These are phyloP conservation scores for Syngnathus scovelli DNA, from an alignment of 2,113 vertebrate genomes.

Conservation along the genomic window DNA sequence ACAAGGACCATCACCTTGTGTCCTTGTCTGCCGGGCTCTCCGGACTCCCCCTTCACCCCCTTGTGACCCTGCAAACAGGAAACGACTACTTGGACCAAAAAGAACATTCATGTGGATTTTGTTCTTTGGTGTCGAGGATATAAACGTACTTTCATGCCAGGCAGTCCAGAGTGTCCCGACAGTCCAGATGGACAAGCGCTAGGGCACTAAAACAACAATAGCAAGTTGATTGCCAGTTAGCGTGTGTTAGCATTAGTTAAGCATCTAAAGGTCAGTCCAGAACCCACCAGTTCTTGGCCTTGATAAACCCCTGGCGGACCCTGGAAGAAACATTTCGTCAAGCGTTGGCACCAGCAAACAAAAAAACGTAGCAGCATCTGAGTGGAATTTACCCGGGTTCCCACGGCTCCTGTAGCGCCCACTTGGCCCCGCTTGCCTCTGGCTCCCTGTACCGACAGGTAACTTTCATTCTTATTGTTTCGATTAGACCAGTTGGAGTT, in stretches of 20 bases:
- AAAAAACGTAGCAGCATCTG: background rate
- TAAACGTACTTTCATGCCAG: slow-evolving; percentile 87
- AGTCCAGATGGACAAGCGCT: slow-evolving; percentile 81
- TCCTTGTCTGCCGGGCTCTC: slow-evolving; percentile 95
- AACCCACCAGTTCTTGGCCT: slow-evolving; percentile 71
- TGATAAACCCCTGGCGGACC: slow-evolving; percentile 67
- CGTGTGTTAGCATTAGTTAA: background rate
- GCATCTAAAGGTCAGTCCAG: background rate
- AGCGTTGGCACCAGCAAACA: background rate
- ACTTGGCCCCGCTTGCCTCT: slow-evolving; percentile 79
- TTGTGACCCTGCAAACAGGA: slow-evolving; percentile 82
- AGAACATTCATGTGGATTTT: background rate
- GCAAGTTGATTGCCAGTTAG: slow-evolving; percentile 41
- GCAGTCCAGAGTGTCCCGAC: slow-evolving; percentile 81
- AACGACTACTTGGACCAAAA: background rate
- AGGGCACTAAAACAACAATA: slow-evolving; percentile 80
- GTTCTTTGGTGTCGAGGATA: background rate
- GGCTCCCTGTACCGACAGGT: slow-evolving; percentile 72
- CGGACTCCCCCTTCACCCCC: slow-evolving; percentile 88
- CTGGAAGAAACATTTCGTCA: slow-evolving; percentile 28
- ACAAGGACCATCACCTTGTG: slow-evolving; percentile 82
- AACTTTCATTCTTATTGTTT: background rate
- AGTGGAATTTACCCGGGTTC: slow-evolving; percentile 76
- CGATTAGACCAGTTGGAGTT: background rate
- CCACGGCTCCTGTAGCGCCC: slow-evolving; percentile 79